Evolutionary conservation across 1,140 invertebrate species (phyloP).

Genomic region (Lutraria rhynchaena): DNA sequence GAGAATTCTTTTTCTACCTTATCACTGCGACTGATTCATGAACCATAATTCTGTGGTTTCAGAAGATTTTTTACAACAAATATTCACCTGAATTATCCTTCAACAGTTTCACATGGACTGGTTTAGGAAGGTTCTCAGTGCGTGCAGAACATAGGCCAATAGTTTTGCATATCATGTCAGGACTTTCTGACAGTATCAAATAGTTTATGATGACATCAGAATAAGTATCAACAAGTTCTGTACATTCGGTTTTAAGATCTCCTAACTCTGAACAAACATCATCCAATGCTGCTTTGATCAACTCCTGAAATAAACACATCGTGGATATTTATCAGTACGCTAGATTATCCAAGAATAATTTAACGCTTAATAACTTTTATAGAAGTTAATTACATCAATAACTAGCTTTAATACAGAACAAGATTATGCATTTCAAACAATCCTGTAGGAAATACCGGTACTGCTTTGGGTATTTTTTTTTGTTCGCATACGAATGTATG

Average conservation of each 20-base stretch:
- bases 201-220: constrained; percentile 89
- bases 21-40: too few species aligned
- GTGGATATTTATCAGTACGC: too few species aligned
- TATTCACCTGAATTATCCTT: constrained; percentile 18
- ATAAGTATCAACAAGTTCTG: constrained; percentile 91
- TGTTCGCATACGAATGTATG: too few species aligned
- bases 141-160: constrained; percentile 86
- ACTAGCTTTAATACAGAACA: too few species aligned
- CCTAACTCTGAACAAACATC: constrained; percentile 87
- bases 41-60: too few species aligned
- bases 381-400: too few species aligned
- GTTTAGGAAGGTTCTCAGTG: background rate
- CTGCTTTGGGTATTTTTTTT: too few species aligned
- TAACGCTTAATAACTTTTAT: too few species aligned
- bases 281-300: constrained; percentile 89
- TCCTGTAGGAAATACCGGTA: too few species aligned
- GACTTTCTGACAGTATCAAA: constrained; percentile 87
- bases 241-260: constrained; percentile 86
- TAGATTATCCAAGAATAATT: too few species aligned
- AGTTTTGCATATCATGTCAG: constrained; percentile 87
- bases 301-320: constrained; percentile 85
- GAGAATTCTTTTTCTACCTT: too few species aligned
- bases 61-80: background rate
- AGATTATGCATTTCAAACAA: too few species aligned
- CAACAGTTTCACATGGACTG: constrained; percentile 16